Evolutionary conservation across 2,797 vertebrate species (phyloP), one percentile per base, ranked within the genome.

Genomic region (Xenentodon cancila): DNA sequence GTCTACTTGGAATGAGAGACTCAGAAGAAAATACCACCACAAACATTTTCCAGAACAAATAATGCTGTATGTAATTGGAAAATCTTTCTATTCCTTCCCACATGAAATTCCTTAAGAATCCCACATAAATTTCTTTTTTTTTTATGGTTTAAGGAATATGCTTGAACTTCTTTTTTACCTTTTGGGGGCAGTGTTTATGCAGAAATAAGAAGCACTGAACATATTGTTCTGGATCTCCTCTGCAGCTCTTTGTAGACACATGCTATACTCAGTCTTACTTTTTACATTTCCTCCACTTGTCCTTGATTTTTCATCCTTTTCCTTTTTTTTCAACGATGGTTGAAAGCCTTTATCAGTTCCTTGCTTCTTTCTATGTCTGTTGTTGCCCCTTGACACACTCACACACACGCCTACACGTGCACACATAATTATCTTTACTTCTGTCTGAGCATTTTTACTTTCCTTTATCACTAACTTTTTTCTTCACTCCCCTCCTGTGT

Each of bases 171-270:
- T 49, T 34, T 32, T 53, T 48, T 45, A 59, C 89, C 88, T 84
- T 45, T 72, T 80, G 87, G 78, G 68, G 90, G 90, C 81, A 76
- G 73, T 90, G 79, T 81, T 84, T 47, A 65, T 65, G 30, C 62
- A 84, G 12, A 68, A 16, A 84, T 76, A 46, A 61, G 19, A 13
- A 62, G 15, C 53, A 42, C 5, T 47, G 25, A n/a, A 34, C 7
- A 42, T 20, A 6, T 18, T 13, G 27, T 34, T 19, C 18, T 64
- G 50, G 30, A 20, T 59, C 57, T 69, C 12, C 12, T 42, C 62
- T 83, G 69, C 67, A 75, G 30, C 68, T 73, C 27, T 57, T 52
- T 42, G 46, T n/a, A 58, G 77, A 54, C 50, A 50, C 43, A 47
- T 19, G 1, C 22, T 34, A 34, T 42, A 34, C 52, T 64, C 49